Conservation (phyloP, 1,140 invertebrate species). For the Schlechtendalia chinensis region DNA sequence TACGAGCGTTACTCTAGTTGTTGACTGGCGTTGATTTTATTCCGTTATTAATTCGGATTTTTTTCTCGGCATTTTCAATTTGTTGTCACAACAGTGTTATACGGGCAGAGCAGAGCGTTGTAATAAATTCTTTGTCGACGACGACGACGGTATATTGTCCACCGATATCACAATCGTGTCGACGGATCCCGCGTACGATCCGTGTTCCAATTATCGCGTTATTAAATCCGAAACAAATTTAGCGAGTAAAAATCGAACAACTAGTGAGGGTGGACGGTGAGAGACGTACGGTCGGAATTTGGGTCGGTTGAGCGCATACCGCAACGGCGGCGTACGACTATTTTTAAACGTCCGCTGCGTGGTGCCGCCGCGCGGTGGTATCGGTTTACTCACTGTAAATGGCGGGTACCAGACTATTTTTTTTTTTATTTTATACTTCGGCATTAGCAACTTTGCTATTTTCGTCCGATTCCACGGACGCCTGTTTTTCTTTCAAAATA, state of each 20-base stretch:
- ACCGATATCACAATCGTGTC: too few relatives aligned
- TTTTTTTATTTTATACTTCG: slow-evolving; percentile 44
- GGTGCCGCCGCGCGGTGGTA: slow-evolving; percentile 44
- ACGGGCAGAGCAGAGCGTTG: too few relatives aligned
- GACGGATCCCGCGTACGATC: not conserved
- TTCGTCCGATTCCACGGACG: slow-evolving; percentile 41
- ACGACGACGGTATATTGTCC: not conserved
- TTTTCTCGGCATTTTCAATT: not conserved
- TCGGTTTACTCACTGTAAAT: slow-evolving; percentile 49
- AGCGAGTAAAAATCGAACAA: slow-evolving; percentile 17
- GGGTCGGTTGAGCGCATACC: slow-evolving; percentile 45
- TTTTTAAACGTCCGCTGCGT: slow-evolving; percentile 50
- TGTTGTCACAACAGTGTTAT: not conserved
- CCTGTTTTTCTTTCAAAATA: slow-evolving; percentile 30
- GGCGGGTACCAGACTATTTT: slow-evolving; percentile 44
- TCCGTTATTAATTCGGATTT: not conserved
- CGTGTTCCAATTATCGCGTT: not conserved
- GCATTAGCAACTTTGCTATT: slow-evolving; percentile 49
- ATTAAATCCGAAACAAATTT: slow-evolving; percentile 28
- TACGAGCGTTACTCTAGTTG: too few relatives aligned
- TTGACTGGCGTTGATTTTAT: too few relatives aligned
- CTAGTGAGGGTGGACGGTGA: slow-evolving; percentile 1
- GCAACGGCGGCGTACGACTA: slow-evolving; percentile 33
- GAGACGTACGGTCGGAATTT: slow-evolving; percentile 41
- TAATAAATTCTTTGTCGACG: not conserved